Base-by-base conservation (phyloP, 2,113 vertebrate genomes). In the Syngnathus floridae region DNA sequence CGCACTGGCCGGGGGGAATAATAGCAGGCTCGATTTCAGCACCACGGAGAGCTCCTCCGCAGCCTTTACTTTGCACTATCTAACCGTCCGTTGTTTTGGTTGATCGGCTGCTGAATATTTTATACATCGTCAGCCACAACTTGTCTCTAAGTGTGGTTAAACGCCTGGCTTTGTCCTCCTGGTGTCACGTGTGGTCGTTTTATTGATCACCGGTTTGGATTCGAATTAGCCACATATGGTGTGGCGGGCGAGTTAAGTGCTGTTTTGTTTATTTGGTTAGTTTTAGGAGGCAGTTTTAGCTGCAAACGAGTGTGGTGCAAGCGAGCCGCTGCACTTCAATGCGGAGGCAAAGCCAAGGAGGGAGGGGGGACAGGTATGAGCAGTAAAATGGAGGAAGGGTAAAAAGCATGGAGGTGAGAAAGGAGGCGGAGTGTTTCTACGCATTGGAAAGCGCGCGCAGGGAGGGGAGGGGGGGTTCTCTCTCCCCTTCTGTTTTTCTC, bases 1-100 rank as follows among this genome's bases (percentile, higher is more conserved):
- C 26, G 26, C 26, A 31, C 26, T 31, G 26, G 26, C 26, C 26
- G 26, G 26, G 26, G 26, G 26, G 26, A 31, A 31, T 31, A 31
- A 31, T 31, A 31, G 26, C 26, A 35, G 66, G 74, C 31, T 49
- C 10, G 7, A 36, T 76, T 88, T 89, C 85, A 88, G 86, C 67
- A 90, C 88, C 79, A 78, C 11, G 83, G 87, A 90, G 77, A 89
- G 83, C 40, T 56, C 12, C 54, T 16, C 41, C 26, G 26, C 26
- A 3, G 26, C 26, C 2, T 31, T 31, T 31, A 17, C 46, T 35
- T 17, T 40, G 4, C 35, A 21, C 57, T 60, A 17, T 51, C 26
- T n/a, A 46, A 46, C 22, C 13, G 14, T 13, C 14, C 6, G 41
- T 14, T 62, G 60, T 40, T 41, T 19, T 21, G 19, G n/a, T 22